Evolutionary conservation across 2,888 invertebrate species (phyloP), one percentile per base, ranked within the genome.

Genomic region (Allolobophora icterica): DNA sequence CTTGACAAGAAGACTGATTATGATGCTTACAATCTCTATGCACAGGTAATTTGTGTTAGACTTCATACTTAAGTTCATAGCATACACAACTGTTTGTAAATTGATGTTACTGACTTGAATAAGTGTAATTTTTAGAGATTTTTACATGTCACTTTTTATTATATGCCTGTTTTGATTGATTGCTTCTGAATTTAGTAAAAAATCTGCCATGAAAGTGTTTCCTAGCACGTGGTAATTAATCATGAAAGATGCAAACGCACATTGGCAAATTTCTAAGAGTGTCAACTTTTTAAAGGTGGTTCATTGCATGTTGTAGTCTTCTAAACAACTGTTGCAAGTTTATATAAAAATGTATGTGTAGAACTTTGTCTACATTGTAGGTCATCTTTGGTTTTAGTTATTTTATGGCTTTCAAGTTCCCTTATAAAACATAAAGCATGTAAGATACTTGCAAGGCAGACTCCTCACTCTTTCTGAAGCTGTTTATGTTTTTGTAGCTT

Each of bases 281-380:
- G 8, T 4, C 1, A n/a, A n/a, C 8, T 71, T 30, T n/a, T 8
- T 71, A n/a, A 71, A n/a, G 30, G 35, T 90, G 84, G 90, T 38
- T 93, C 93, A 42, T 91, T 92, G 24, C 38, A 35, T 38, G n/a
- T n/a, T 33, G 34, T n/a, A n/a, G n/a, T n/a, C n/a, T 34, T n/a
- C n/a, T 91, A 89, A 35, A 33, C 89, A 33, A 89, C 35, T 89
- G 30, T 1, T n/a, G 13, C 24, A 13, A 89, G 33, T 83, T 35
- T 34, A 5, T 90, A 0, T 35, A 35, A 33, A 84, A 90, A 71
- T 42, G 30, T 52, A 0, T 90, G 30, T 71, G 24, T 71, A 35
- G 71, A 34, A 90, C 58, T 24, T 90, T 58, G 34, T 90, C 8
- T n/a, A 24, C n/a, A 1, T 71, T 71, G 71, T 52, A 34, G 40